These are phyloP conservation scores for Chironomus tentans DNA, from an alignment of 2,888 invertebrate genomes.

Conservation along the genomic window DNA sequence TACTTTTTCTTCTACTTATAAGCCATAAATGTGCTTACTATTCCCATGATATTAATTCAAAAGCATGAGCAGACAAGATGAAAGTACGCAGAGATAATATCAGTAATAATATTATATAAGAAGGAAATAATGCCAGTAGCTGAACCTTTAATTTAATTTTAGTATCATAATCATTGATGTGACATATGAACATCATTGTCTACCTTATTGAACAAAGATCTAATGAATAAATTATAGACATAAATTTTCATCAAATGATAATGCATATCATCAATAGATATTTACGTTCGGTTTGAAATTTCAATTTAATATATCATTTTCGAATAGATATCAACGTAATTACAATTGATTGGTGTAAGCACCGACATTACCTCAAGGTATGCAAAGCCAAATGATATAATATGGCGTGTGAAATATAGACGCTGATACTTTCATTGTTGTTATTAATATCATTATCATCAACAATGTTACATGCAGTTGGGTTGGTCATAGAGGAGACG, in stretches of 20 bases:
- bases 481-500: too few species aligned
- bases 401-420: too few species aligned
- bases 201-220: background rate
- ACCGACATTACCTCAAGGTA: background rate
- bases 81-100: background rate
- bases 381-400: background rate
- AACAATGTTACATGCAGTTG: too few species aligned
- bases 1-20: background rate
- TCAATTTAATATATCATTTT: too few species aligned
- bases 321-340: background rate
- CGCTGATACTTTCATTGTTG: too few species aligned
- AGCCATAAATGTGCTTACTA: background rate
- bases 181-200: too few species aligned
- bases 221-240: background rate
- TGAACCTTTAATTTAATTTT: background rate
- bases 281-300: background rate
- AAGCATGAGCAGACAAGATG: background rate
- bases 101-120: too few species aligned
- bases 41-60: background rate
- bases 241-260: background rate
- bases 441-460: too few species aligned
- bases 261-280: background rate
- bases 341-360: background rate
- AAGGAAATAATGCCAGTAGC: background rate
- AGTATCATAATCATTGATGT: background rate